A percentile compares a stretch with the other conserved stretches of the same genome.
phyloP scores from a whole-genome alignment of 2,113 vertebrate species.

The western clawed frog (Xenopus tropicalis) region UCB_Xtro_10.0 CM004446.2:53953001-53953500 shows the following conservation, averaged over 20 bases:
- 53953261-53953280: constrained; percentile 22
- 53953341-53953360: constrained; percentile 20
- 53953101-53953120: too few relatives aligned
- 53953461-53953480: constrained; percentile 37
- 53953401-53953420: constrained; percentile 44
- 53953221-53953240: too few relatives aligned
- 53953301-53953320: constrained; percentile 24
- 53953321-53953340: constrained; percentile 26
- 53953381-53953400: constrained; percentile 23
- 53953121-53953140: too few relatives aligned
- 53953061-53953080: too few relatives aligned
- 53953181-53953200: too few relatives aligned
- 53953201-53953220: too few relatives aligned
- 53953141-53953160: too few relatives aligned
- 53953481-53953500: constrained; percentile 35
- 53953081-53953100: too few relatives aligned
- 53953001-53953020: too few relatives aligned
- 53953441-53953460: constrained; percentile 40
- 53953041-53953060: too few relatives aligned
- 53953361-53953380: constrained; percentile 29
- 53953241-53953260: neutral
- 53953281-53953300: constrained; percentile 26
- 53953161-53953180: too few relatives aligned
- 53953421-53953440: constrained; percentile 45
- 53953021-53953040: too few relatives aligned